Evolutionary conservation across 35 echinoderm and acorn worm genomes (phyloP), one percentile per base, ranked within the genome.

Genomic region (Apostichopus japonicus): DNA sequence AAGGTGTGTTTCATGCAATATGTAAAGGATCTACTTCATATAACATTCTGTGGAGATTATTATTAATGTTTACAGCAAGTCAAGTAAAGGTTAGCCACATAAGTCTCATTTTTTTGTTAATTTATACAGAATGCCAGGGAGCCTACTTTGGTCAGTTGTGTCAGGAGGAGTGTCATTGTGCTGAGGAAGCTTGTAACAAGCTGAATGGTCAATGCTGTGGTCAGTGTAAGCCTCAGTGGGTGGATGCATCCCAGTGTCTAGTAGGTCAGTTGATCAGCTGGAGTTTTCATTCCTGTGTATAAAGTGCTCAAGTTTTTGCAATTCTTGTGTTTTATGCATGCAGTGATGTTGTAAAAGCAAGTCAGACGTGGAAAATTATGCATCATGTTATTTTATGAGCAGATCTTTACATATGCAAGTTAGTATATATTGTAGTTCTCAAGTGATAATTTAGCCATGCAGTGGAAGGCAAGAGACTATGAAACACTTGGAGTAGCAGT

Each of bases 121-220:
- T 21, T 51, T 24, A 33, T 33, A 22, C 77, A 79, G 77, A 79
- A 79, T 79, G 77, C 17, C 77, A 51, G 10, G 77, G 77, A 21
- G 77, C n/a, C 23, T 79, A 10, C 77, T 79, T 24, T 79, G 77
- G 77, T 23, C 21, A 79, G 77, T 79, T 22, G 2, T 79, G 77
- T 79, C 77, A 80, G 52, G 9, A 80, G 10, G 8, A 80, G 51
- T 80, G 78, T 44, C 78, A 51, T 44, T 80, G 78, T 80, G 24
- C 24, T 51, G 78, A 80, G 10, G 16, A 44, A 10, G 1, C 24
- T 15, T 80, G 78, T 80, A 44, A 80, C 78, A 80, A 53, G 51
- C 2, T 80, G 2, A 80, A 21, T 44, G 78, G 78, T 52, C 24
- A 27, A 44, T 80, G 78, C 27, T 27, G 2, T 80, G 78, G 78